phyloP scores from a whole-genome alignment of 2,888 invertebrate genomes.

The Melieria omissa region DNA sequence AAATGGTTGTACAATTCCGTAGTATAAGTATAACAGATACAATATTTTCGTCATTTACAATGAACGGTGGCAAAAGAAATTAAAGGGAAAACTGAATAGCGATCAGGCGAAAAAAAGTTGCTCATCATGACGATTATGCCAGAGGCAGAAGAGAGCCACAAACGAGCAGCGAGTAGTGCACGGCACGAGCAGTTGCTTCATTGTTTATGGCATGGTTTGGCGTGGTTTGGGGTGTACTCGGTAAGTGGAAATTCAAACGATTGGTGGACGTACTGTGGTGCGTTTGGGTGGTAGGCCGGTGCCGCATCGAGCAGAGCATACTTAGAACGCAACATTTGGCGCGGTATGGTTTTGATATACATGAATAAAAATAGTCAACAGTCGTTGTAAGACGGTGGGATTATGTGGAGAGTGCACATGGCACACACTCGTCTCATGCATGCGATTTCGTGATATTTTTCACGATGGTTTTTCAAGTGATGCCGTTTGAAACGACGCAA shows the following conservation, averaged over 20 bases:
- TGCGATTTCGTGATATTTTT: neutral
- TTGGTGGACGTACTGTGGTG: no score
- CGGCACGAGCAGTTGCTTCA: neutral
- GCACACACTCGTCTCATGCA: no score
- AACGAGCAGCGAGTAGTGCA: neutral
- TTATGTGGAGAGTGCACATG: no score
- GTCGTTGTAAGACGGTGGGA: no score
- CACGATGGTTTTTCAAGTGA: neutral
- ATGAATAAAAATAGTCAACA: no score
- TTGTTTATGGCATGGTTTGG: neutral
- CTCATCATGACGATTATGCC: neutral
- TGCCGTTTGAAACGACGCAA: neutral
- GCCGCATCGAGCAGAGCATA: no score
- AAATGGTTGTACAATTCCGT: neutral
- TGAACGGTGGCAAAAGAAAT: neutral
- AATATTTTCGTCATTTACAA: neutral
- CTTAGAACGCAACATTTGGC: no score
- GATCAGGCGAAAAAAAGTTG: no score
- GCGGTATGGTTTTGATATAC: no score
- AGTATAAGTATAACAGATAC: conserved; percentile 10
- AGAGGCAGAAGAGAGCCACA: neutral
- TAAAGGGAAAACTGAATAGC: no score
- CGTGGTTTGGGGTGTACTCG: neutral
- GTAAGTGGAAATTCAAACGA: no score
- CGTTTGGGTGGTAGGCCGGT: no score